phyloP scores from a whole-genome alignment of 2,797 vertebrate genomes.

The Phoxinus dragarum region DNA sequence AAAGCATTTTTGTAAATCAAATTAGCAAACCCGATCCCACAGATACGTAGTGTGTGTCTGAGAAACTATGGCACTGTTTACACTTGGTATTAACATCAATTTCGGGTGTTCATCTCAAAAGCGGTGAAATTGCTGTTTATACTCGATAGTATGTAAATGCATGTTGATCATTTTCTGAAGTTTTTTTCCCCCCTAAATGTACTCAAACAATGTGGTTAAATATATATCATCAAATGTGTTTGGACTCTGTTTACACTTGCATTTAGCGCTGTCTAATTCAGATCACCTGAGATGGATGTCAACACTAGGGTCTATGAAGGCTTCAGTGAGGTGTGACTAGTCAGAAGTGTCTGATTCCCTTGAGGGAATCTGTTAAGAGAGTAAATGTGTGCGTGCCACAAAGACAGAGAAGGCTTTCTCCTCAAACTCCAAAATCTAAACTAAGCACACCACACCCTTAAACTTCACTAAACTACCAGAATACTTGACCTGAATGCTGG shows the following conservation, averaged over 20 bases:
- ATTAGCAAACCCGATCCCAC: background rate
- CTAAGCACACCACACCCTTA: conserved; percentile 39
- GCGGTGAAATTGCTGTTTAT: background rate
- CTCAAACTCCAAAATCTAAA: conserved; percentile 34
- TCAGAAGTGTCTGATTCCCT: conserved; percentile 22
- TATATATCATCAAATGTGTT: background rate
- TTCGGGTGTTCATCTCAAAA: background rate
- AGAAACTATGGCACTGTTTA: background rate
- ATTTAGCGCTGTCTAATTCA: background rate
- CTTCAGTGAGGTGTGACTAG: conserved; percentile 25
- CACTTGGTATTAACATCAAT: background rate
- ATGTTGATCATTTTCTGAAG: background rate
- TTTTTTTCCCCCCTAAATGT: background rate
- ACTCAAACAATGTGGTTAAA: background rate
- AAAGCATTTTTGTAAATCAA: background rate
- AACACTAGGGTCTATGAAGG: background rate
- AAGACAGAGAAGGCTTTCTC: conserved; percentile 35
- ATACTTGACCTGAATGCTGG: conserved; percentile 32
- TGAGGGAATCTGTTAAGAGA: background rate
- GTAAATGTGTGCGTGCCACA: background rate
- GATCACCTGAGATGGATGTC: background rate
- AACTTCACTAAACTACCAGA: conserved; percentile 40
- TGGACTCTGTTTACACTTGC: background rate
- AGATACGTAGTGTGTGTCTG: background rate
- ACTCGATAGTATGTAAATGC: background rate